Evolutionary conservation across 1,140 invertebrate species (phyloP), one percentile per base, ranked within the genome.

Genomic region (Rhyzopertha dominica): DNA sequence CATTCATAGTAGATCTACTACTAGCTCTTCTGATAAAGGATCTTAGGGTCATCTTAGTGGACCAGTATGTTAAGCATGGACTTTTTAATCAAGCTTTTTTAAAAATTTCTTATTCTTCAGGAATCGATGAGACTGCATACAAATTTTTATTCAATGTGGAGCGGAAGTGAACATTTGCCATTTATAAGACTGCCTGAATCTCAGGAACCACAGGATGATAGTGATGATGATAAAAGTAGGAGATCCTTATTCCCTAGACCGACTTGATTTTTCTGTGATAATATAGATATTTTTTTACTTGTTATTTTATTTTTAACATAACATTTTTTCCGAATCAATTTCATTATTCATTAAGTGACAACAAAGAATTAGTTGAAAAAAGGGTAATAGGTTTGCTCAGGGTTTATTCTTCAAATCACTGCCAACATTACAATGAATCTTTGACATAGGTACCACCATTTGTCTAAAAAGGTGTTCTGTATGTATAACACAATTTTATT

Each of bases 1-100:
- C 10, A 72, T 74, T 12, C 76, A 79, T 47, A 77, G 75, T 54
- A 67, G 76, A 47, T 79, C 76, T 1, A 70, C 69, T 10, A 67
- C 67, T 12, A 65, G 70, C 39, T 70, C 68, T 5, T 68, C 68
- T 1, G 66, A 67, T 48, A 48, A 59, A 16, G 74, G 74, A 28
- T 76, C 74, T 8, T 73, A 74, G 47, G 69, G 71, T 49, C 65
- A 62, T 17, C 66, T 65, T 47, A 69, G 68, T 49, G 70, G 65
- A 24, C 67, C 71, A 48, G 73, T 75, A 70, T 66, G 61, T 49
- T n/a, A n/a, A n/a, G n/a, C n/a, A n/a, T n/a, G n/a, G n/a, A 20
- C 19, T 38, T 26, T 39, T 13, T 49, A 36, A 8, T n/a, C 10
- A 23, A 28, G 19, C 19, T 18, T 47, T 24, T 38, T 52, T 40